Evolutionary conservation across 2,113 vertebrate genomes (phyloP).

Genomic region (Bubo bubo): DNA sequence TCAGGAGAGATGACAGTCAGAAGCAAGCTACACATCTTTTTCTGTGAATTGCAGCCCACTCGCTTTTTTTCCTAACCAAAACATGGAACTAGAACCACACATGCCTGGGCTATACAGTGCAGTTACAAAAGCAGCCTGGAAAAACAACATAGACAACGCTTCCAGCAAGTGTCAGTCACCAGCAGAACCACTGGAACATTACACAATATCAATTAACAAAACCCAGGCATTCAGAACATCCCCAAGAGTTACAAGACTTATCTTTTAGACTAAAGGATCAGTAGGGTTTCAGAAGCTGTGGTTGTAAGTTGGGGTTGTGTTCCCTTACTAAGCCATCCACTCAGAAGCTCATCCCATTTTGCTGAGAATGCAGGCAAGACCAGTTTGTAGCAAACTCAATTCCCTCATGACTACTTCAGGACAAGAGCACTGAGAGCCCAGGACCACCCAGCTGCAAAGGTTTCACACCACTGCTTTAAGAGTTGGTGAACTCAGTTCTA

Average conservation of each 20-base stretch:
- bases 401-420: fast-evolving
- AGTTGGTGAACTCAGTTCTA: background rate
- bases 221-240: background rate
- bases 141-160: background rate
- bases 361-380: background rate
- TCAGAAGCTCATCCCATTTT: background rate
- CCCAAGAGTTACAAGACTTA: background rate
- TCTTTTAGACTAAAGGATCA: background rate
- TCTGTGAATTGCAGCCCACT: background rate
- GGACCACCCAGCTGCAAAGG: background rate
- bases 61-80: background rate
- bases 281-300: background rate
- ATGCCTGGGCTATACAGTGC: background rate
- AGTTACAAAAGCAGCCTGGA: background rate
- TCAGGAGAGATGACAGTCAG: background rate
- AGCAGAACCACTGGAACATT: background rate
- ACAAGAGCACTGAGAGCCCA: background rate
- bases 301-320: background rate
- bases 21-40: background rate
- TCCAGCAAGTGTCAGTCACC: background rate
- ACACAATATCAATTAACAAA: background rate
- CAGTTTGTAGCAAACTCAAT: background rate
- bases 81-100: background rate
- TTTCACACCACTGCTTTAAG: background rate
- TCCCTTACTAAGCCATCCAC: background rate